A percentile compares a stretch with the other conserved stretches of the same genome.
phyloP scores from a whole-genome alignment of 1,140 invertebrate genomes.

The Argopecten irradians region DNA sequence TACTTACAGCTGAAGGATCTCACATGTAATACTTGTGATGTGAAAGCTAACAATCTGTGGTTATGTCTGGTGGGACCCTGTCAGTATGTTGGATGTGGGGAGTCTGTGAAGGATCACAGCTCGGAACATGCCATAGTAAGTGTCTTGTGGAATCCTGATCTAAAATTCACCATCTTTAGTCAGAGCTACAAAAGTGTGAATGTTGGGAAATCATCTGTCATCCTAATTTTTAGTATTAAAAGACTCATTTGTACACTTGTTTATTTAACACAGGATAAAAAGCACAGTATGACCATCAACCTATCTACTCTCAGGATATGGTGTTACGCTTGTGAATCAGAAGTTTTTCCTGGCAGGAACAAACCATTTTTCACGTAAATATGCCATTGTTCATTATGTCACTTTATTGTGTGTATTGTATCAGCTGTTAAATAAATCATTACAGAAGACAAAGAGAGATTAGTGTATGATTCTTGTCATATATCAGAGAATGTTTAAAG shows the following conservation, averaged over 20 bases:
- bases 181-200: not conserved
- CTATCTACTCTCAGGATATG: conserved; percentile 88
- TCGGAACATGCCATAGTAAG: conserved; percentile 85
- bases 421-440: too few relatives aligned
- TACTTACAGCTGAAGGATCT: not conserved
- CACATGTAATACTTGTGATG: conserved; percentile 82
- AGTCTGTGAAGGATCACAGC: conserved; percentile 87
- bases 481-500: too few relatives aligned
- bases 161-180: not conserved
- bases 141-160: not conserved
- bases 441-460: too few relatives aligned
- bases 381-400: too few relatives aligned
- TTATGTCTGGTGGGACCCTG: conserved; percentile 88
- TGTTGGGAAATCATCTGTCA: not conserved
- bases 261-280: conserved; percentile 78
- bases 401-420: too few relatives aligned
- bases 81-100: conserved; percentile 87
- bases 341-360: conserved; percentile 82
- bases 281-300: conserved; percentile 90
- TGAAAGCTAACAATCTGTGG: conserved; percentile 87
- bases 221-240: not conserved
- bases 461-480: too few relatives aligned
- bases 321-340: conserved; percentile 89
- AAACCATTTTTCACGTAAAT: conserved; percentile 73
- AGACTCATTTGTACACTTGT: not conserved